Percentiles rank a stretch among this genome's conserved stretches.
Evolutionary conservation across 2,113 vertebrate genomes (phyloP).

Genomic region (Melanocharis versteri): DNA sequence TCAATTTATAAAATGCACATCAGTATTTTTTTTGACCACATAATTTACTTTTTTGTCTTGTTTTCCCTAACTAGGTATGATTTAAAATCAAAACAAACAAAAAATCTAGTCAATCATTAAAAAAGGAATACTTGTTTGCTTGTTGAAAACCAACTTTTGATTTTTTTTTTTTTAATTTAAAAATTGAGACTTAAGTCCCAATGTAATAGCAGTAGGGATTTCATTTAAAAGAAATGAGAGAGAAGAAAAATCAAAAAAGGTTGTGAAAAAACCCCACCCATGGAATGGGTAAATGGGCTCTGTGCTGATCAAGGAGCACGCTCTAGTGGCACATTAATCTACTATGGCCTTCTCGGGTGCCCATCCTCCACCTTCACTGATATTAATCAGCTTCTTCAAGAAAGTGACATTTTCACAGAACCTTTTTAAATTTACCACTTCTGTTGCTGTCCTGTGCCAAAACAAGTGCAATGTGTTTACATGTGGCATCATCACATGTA

Average conservation of each 20-base stretch:
- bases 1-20: neutral
- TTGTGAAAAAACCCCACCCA: neutral
- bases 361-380: neutral
- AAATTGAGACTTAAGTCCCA: neutral
- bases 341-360: accelerated
- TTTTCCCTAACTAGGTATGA: neutral
- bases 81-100: neutral
- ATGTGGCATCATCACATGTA: neutral
- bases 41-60: neutral
- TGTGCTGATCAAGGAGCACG: neutral
- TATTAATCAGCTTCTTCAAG: neutral
- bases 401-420: neutral
- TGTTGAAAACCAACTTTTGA: neutral
- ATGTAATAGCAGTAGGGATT: neutral
- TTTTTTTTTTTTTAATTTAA: neutral
- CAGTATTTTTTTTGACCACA: neutral
- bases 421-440: neutral
- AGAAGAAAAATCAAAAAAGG: neutral
- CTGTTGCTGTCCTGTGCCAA: neutral
- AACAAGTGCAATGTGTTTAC: neutral
- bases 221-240: neutral
- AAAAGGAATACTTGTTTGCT: neutral
- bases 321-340: neutral
- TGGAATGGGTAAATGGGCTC: neutral
- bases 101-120: neutral